Conservation (phyloP, 2,113 vertebrate species). For the Channa maculata region DNA sequence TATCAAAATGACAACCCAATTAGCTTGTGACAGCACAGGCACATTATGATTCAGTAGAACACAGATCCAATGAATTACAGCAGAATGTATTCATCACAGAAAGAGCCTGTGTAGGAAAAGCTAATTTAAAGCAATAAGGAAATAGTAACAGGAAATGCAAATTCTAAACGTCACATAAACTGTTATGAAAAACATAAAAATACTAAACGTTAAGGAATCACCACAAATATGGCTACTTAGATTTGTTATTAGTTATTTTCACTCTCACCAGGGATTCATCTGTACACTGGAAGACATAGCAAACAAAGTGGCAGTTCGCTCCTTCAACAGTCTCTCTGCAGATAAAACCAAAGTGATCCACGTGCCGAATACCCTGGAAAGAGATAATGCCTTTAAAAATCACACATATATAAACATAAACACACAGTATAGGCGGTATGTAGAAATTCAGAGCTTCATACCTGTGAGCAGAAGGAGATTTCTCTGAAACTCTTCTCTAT, state of each 20-base stretch:
- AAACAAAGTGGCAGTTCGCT: slow-evolving; percentile 94
- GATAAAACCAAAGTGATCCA: slow-evolving; percentile 99
- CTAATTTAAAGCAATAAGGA: background rate
- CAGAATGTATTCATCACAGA: slow-evolving; percentile 2
- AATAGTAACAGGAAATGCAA: background rate
- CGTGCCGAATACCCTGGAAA: slow-evolving; percentile 92
- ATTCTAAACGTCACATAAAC: background rate
- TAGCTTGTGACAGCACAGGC: background rate
- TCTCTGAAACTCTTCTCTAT: slow-evolving; percentile 98
- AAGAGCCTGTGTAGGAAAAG: background rate
- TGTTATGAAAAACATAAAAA: background rate
- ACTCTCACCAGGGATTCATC: slow-evolving; percentile 94
- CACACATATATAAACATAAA: slow-evolving; percentile 3
- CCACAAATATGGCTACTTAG: background rate
- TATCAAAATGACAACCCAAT: slow-evolving; percentile 23
- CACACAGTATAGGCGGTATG: background rate
- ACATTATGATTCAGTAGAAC: slow-evolving; percentile 26
- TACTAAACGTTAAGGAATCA: background rate
- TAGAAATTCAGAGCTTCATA: slow-evolving; percentile 60
- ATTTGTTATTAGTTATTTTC: background rate
- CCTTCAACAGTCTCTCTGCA: slow-evolving; percentile 92
- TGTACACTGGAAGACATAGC: slow-evolving; percentile 96
- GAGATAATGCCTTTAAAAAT: background rate
- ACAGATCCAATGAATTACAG: slow-evolving; percentile 17
- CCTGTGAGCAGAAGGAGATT: slow-evolving; percentile 99